Evolutionary conservation across 1,140 invertebrate genomes (phyloP).

Genomic region (Bombyx mandarina): DNA sequence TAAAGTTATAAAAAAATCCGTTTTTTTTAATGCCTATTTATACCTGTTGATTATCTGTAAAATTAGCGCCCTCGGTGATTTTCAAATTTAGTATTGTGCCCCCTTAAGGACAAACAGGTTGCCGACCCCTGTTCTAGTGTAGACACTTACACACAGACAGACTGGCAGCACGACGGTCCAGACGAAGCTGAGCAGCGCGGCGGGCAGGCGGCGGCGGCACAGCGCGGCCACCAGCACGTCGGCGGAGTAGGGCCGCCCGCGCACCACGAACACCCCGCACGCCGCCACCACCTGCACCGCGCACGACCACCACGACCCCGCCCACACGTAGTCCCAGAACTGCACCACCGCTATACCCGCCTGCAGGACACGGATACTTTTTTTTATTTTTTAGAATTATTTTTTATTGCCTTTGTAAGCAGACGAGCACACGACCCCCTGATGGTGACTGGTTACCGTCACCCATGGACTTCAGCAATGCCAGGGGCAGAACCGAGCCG

Average conservation of each 20-base stretch:
- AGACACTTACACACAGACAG: constrained; percentile 76
- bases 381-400: too few species aligned
- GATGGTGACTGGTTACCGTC: too few species aligned
- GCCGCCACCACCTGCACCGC: constrained; percentile 83
- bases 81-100: too few species aligned
- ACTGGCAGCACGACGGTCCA: constrained; percentile 91
- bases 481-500: too few species aligned
- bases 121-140: not conserved
- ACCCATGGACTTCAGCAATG: too few species aligned
- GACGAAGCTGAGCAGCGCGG: constrained; percentile 84
- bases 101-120: too few species aligned
- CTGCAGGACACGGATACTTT: constrained; percentile 52
- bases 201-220: constrained; percentile 62
- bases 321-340: constrained; percentile 86
- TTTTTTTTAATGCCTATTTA: too few species aligned
- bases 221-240: constrained; percentile 84
- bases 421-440: too few species aligned
- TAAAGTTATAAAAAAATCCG: too few species aligned
- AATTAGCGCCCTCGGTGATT: too few species aligned
- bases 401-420: too few species aligned
- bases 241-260: constrained; percentile 87
- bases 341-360: constrained; percentile 88
- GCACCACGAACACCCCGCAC: constrained; percentile 84
- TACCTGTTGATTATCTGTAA: too few species aligned
- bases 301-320: constrained; percentile 89